phyloP scores from a whole-genome alignment of 1,140 invertebrate genomes.

The Magallana angulata region DNA sequence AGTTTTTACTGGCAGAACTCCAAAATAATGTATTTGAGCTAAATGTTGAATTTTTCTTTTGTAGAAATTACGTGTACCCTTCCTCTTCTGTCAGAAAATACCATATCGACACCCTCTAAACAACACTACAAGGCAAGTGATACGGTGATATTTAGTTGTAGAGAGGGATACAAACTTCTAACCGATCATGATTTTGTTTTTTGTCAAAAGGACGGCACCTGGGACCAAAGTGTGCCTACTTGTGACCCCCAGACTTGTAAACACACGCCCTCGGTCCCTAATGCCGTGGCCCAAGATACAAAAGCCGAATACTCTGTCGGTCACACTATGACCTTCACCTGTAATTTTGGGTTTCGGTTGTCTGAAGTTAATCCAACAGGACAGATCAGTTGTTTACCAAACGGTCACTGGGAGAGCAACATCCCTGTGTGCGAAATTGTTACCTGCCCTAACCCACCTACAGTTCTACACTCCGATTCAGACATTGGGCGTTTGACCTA shows the following conservation, averaged over 20 bases:
- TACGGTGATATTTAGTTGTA: slow-evolving; percentile 60
- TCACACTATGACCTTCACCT: slow-evolving; percentile 68
- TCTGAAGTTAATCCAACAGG: slow-evolving; percentile 58
- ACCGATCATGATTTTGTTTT: slow-evolving; percentile 63
- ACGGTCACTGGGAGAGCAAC: slow-evolving; percentile 69
- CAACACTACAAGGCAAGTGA: slow-evolving; percentile 59
- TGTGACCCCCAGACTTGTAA: slow-evolving; percentile 74
- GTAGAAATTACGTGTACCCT: slow-evolving; percentile 71
- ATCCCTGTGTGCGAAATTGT: slow-evolving; percentile 66
- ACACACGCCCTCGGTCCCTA: slow-evolving; percentile 64
- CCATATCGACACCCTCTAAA: slow-evolving; percentile 48
- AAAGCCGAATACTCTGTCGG: slow-evolving; percentile 68
- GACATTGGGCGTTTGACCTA: slow-evolving; percentile 79
- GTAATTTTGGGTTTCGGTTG: slow-evolving; percentile 72
- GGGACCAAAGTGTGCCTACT: slow-evolving; percentile 71
- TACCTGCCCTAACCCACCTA: slow-evolving; percentile 64
- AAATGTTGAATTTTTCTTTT: slow-evolving; percentile 41
- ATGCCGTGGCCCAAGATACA: slow-evolving; percentile 55
- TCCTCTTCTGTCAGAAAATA: slow-evolving; percentile 69
- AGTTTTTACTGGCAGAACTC: no score
- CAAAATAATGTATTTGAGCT: no score
- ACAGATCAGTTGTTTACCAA: slow-evolving; percentile 63
- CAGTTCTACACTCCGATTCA: slow-evolving; percentile 60
- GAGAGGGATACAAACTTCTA: slow-evolving; percentile 63
- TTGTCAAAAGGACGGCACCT: slow-evolving; percentile 72